These are phyloP conservation scores for Idris sp. DNA, from an alignment of 1,140 invertebrate species.

Conservation along the genomic window DNA sequence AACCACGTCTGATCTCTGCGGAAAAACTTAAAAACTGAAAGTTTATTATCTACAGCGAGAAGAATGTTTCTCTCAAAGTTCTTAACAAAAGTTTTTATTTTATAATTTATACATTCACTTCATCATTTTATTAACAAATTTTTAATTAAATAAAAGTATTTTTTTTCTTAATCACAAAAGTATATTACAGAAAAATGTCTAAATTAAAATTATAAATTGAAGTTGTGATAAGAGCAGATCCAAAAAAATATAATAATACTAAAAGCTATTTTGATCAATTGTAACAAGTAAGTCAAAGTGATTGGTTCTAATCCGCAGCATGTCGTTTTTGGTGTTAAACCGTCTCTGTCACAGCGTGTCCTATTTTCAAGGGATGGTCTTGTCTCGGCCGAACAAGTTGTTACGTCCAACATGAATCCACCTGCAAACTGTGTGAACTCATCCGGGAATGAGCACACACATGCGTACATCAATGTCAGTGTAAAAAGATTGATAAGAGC, in stretches of 20 bases:
- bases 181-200: no score
- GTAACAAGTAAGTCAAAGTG: constrained; percentile 20
- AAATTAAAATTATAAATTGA: constrained; percentile 23
- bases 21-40: constrained; percentile 3
- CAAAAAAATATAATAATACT: constrained; percentile 10
- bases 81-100: no score
- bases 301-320: constrained; percentile 26
- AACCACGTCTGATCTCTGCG: constrained; percentile 1
- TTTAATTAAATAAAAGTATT: no score
- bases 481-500: no score
- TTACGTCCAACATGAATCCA: constrained; percentile 28
- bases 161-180: background rate
- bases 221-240: constrained; percentile 12
- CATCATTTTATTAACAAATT: no score
- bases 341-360: constrained; percentile 17
- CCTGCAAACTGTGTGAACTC: constrained; percentile 2
- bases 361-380: constrained; percentile 39
- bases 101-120: no score
- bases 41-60: background rate
- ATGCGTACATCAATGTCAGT: no score
- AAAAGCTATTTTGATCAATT: constrained; percentile 40
- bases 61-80: no score
- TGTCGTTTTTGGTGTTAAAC: constrained; percentile 41
- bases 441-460: no score
- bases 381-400: constrained; percentile 40